These are phyloP conservation scores for Oikopleura dioica DNA, from an alignment of 23 tunicate genomes.

Conservation along the genomic window DNA sequence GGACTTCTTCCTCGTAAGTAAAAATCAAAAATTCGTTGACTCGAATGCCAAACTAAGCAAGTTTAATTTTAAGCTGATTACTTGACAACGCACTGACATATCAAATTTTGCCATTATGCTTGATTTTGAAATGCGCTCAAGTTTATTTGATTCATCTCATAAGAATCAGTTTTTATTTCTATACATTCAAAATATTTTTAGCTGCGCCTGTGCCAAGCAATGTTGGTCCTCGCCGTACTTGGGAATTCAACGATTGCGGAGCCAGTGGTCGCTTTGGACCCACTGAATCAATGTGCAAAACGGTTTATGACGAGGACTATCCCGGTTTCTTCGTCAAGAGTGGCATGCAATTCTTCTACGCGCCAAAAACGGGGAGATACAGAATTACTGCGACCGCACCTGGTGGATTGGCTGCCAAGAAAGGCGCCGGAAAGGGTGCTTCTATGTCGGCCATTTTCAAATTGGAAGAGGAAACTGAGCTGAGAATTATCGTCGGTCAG, in stretches of 20 bases:
- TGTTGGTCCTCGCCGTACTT: neutral
- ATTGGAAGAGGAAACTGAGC: conserved; percentile 17
- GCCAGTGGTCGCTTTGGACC: conserved; percentile 55
- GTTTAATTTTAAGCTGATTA: neutral
- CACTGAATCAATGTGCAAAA: conserved; percentile 28
- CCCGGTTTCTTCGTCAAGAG: conserved; percentile 2
- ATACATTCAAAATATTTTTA: neutral
- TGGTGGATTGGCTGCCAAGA: conserved; percentile 27
- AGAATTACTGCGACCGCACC: conserved; percentile 45
- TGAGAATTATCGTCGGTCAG: conserved; percentile 75
- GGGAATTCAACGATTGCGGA: conserved; percentile 48
- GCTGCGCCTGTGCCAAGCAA: neutral
- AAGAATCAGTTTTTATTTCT: neutral
- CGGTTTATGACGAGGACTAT: conserved; percentile 32
- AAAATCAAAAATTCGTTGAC: too few species aligned
- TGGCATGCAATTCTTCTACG: conserved; percentile 8
- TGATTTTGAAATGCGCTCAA: too few species aligned
- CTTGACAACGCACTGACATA: neutral
- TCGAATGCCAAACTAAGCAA: neutral
- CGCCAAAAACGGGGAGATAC: conserved; percentile 45
- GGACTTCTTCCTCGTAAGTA: too few species aligned
- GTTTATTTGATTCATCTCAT: neutral
- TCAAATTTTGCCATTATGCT: too few species aligned
- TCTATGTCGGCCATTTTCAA: conserved; percentile 29
- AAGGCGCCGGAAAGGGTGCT: conserved; percentile 44